Evolutionary conservation across 64 coral and sea anemone genomes (phyloP).

Genomic region (Stichodactyla mertensii): DNA sequence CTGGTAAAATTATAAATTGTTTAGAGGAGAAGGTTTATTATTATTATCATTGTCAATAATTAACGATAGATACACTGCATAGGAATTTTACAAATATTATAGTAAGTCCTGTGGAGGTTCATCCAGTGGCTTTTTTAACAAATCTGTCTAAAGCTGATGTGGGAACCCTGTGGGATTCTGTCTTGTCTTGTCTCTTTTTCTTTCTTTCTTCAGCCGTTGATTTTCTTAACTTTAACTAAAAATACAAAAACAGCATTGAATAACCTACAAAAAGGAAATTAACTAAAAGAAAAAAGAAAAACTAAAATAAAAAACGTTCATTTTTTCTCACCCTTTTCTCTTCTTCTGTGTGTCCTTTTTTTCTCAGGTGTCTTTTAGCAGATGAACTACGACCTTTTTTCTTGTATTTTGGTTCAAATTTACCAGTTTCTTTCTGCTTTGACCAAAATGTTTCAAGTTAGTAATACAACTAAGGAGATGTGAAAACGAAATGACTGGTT

Average conservation of each 20-base stretch:
- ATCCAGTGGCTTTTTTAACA: conserved; percentile 18
- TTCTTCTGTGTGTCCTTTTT: conserved; percentile 53
- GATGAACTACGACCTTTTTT: conserved; percentile 71
- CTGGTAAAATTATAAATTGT: too few relatives aligned
- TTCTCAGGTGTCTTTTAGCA: conserved; percentile 40
- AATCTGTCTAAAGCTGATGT: conserved; percentile 55
- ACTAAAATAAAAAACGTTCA: not conserved
- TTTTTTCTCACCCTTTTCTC: conserved; percentile 45
- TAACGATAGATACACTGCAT: too few relatives aligned
- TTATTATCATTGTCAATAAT: too few relatives aligned
- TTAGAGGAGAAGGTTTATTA: too few relatives aligned
- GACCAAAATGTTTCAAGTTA: not conserved
- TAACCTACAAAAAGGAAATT: too few relatives aligned
- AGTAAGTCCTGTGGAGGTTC: not conserved
- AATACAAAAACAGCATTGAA: not conserved
- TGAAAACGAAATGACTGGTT: not conserved
- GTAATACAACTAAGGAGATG: not conserved
- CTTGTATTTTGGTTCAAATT: conserved; percentile 65
- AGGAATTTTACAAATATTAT: too few relatives aligned
- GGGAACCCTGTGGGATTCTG: conserved; percentile 32
- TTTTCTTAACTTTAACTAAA: conserved; percentile 40
- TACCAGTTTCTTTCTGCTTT: conserved; percentile 1
- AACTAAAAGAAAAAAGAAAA: not conserved
- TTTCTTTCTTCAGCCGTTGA: conserved; percentile 40
- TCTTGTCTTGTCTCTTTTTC: conserved; percentile 40